phyloP scores from a whole-genome alignment of 2,797 vertebrate genomes.

The Anomalospiza imberbis region DNA sequence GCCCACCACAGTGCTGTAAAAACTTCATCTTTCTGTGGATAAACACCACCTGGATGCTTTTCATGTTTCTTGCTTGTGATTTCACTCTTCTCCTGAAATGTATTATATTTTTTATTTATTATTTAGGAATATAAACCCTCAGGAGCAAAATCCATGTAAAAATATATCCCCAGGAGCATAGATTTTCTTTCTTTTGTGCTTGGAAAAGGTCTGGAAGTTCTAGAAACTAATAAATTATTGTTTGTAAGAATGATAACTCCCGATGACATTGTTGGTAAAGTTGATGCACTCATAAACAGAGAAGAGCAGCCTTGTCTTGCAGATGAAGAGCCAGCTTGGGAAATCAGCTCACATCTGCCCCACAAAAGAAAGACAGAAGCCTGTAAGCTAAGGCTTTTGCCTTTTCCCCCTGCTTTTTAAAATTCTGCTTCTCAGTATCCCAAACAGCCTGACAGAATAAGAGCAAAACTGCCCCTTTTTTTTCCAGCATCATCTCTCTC shows the following conservation, averaged over 20 bases:
- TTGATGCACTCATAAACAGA: background rate
- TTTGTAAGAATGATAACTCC: conserved; percentile 15
- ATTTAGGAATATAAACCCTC: background rate
- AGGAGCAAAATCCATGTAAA: background rate
- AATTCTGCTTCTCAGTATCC: background rate
- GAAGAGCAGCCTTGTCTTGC: background rate
- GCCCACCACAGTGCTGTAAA: background rate
- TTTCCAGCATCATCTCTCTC: background rate
- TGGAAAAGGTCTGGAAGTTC: background rate
- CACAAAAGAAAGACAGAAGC: background rate
- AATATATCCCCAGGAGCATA: background rate
- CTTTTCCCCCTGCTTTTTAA: background rate
- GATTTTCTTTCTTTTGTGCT: background rate
- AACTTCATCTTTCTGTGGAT: background rate
- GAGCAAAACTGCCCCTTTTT: background rate
- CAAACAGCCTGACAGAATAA: background rate
- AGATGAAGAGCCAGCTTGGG: conserved; percentile 10
- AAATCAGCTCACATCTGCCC: background rate
- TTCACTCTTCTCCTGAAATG: background rate
- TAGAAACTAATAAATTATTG: background rate
- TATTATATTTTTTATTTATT: background rate
- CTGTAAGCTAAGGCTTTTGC: background rate
- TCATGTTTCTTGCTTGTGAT: background rate
- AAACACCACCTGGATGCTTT: background rate
- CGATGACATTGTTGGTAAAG: background rate